phyloP scores from a whole-genome alignment of 1,140 invertebrate genomes.

The Homalodisca vitripennis region DNA sequence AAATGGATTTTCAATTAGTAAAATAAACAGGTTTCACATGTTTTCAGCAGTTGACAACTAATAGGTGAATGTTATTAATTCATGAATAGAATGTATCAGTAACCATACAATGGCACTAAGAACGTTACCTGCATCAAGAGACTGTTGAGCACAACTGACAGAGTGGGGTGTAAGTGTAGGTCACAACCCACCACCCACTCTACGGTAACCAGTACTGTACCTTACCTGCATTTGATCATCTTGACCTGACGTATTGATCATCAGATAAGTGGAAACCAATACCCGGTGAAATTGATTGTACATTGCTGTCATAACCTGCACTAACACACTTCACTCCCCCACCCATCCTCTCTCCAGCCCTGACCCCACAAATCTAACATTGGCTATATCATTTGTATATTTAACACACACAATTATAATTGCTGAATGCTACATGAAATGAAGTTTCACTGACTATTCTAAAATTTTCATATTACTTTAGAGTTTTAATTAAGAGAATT shows the following conservation, averaged over 20 bases:
- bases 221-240: background rate
- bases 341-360: background rate
- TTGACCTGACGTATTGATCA: background rate
- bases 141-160: background rate
- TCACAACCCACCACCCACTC: background rate
- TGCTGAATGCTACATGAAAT: background rate
- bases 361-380: background rate
- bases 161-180: background rate
- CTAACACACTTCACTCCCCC: background rate
- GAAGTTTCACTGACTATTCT: background rate
- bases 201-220: background rate
- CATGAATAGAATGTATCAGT: background rate
- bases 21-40: background rate
- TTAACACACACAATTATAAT: background rate
- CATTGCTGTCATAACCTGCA: background rate
- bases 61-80: background rate
- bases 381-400: background rate
- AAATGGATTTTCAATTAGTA: background rate
- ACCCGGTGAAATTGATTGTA: background rate
- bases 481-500: background rate
- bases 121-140: background rate
- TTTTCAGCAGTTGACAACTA: background rate
- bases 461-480: background rate
- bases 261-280: constrained; percentile 1
- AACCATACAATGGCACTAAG: background rate